A percentile compares a stretch with the other conserved stretches of the same genome.
Conservation (phyloP, 2,888 invertebrate genomes). For the Sepioteuthis lessoniana region DNA sequence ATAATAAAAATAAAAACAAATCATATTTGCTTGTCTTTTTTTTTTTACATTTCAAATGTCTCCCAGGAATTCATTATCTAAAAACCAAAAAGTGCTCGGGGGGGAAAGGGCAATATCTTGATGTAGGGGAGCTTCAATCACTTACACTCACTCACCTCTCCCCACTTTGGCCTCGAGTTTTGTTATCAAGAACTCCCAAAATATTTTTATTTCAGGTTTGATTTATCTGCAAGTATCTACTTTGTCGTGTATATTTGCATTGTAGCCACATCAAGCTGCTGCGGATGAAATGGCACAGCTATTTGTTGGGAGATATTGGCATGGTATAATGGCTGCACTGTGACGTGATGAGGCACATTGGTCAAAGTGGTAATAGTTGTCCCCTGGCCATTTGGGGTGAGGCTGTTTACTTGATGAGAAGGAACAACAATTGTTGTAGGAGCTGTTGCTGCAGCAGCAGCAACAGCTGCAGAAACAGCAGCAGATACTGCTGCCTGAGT, state of each 20-base stretch:
- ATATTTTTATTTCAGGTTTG: neutral
- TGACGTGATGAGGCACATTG: slow-evolving; percentile 46
- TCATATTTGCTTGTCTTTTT: neutral
- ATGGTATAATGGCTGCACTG: slow-evolving; percentile 42
- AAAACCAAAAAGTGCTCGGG: neutral
- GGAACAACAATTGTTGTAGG: neutral
- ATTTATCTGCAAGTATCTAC: neutral
- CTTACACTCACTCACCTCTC: neutral
- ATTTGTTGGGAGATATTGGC: neutral
- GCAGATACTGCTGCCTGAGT: neutral
- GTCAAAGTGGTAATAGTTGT: slow-evolving; percentile 38
- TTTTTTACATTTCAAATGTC: neutral
- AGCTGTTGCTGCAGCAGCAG: neutral
- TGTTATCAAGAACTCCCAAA: neutral
- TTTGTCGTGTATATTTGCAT: neutral
- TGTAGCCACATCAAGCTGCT: neutral
- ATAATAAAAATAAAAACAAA: neutral
- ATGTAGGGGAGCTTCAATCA: neutral
- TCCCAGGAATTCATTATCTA: neutral
- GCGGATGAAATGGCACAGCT: neutral
- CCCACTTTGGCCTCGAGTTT: neutral
- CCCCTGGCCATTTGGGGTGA: slow-evolving; percentile 34
- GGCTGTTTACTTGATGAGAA: neutral
- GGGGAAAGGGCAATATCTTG: too few relatives aligned
- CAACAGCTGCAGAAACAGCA: neutral